These are phyloP conservation scores for Sinonovacula constricta DNA, from an alignment of 1,140 invertebrate genomes.

Conservation along the genomic window DNA sequence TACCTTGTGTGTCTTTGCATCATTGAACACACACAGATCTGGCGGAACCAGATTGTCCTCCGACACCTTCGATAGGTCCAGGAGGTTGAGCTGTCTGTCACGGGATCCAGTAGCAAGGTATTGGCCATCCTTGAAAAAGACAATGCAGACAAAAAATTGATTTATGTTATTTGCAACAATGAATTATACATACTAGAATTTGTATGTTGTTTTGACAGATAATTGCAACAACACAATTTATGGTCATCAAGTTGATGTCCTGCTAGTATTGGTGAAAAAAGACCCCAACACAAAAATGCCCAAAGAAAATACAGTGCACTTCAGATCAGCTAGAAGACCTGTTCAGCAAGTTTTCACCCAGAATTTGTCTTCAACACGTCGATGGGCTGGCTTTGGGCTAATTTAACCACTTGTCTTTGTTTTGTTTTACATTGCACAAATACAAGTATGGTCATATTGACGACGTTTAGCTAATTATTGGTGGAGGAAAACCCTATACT, in stretches of 20 bases:
- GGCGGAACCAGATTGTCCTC: conserved; percentile 38
- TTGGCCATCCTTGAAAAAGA: conserved; percentile 61
- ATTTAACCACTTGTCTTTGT: no score
- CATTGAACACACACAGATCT: conserved; percentile 57
- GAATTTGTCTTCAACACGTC: no score
- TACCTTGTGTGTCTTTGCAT: conserved; percentile 66
- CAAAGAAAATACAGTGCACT: no score
- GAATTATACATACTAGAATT: not conserved
- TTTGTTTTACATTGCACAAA: no score
- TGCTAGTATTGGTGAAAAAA: not conserved
- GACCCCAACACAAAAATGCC: not conserved
- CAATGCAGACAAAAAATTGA: conserved; percentile 1
- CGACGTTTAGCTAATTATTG: no score
- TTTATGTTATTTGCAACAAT: not conserved
- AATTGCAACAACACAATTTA: not conserved
- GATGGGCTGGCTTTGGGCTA: no score
- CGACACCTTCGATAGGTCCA: conserved; percentile 63
- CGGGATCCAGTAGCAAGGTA: conserved; percentile 66
- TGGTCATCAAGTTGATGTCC: no score
- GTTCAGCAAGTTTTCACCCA: no score
- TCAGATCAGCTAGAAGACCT: no score
- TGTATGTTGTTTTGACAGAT: not conserved
- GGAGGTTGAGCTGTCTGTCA: conserved; percentile 64
- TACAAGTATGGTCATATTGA: no score
- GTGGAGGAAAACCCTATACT: no score